phyloP scores from a whole-genome alignment of 2,797 vertebrate species.

The Danio aesculapii region DNA sequence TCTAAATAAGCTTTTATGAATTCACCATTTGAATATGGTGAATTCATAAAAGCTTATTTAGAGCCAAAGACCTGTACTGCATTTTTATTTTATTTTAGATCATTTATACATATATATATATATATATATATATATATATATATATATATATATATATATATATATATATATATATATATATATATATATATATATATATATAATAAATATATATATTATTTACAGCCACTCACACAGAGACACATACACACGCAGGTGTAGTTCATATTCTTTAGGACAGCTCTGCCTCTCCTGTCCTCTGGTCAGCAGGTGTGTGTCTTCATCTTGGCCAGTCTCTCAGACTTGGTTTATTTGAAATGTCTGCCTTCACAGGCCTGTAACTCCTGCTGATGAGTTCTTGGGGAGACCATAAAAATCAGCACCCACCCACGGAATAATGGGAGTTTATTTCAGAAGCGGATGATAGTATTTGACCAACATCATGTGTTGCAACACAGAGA shows the following conservation, averaged over 20 bases:
- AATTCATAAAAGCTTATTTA: too few relatives aligned
- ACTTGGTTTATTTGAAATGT: conserved; percentile 41
- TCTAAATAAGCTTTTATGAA: too few relatives aligned
- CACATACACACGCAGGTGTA: neutral
- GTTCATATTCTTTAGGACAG: neutral
- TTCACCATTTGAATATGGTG: too few relatives aligned
- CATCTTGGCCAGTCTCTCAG: conserved; percentile 31
- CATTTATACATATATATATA: too few relatives aligned
- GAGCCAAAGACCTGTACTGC: too few relatives aligned
- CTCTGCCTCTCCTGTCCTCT: neutral
- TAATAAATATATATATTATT: too few relatives aligned
- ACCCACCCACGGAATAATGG: conserved; percentile 15
- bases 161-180: too few relatives aligned
- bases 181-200: too few relatives aligned
- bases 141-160: too few relatives aligned
- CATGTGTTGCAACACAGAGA: conserved; percentile 9
- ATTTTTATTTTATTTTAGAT: too few relatives aligned
- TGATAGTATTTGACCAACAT: conserved; percentile 1
- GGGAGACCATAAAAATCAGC: conserved; percentile 39
- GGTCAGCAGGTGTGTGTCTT: conserved; percentile 37
- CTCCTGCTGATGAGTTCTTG: conserved; percentile 46
- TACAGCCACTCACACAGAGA: neutral
- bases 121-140: too few relatives aligned
- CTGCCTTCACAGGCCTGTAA: conserved; percentile 39
- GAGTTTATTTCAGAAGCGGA: conserved; percentile 33